A percentile compares a stretch with the other conserved stretches of the same genome.
Conservation (phyloP, 2,113 vertebrate species). For the Callaeas wilsoni region DNA sequence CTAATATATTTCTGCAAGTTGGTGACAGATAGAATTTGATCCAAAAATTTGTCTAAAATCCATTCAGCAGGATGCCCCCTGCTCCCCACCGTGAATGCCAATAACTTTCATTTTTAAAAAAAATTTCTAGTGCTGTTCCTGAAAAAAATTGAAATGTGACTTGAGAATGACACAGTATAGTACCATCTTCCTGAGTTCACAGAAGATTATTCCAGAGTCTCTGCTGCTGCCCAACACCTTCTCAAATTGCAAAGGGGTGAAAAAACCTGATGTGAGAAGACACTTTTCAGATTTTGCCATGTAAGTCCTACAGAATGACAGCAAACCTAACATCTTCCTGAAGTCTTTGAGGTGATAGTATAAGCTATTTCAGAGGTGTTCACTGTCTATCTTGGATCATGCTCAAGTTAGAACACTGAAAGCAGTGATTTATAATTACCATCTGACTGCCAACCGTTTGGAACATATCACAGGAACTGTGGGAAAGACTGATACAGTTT, state of each 20-base stretch:
- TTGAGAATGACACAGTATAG: background rate
- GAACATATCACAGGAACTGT: background rate
- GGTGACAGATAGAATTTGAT: background rate
- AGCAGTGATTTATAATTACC: constrained; percentile 21
- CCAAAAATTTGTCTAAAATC: background rate
- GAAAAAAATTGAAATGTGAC: background rate
- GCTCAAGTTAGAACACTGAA: constrained; percentile 3
- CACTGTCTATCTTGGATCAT: background rate
- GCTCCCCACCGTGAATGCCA: background rate
- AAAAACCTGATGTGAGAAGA: background rate
- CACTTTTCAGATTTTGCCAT: background rate
- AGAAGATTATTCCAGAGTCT: background rate
- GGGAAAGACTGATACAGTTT: background rate
- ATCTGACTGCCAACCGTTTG: background rate
- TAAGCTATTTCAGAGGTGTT: constrained; percentile 19
- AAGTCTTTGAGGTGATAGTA: background rate
- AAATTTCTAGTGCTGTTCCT: background rate
- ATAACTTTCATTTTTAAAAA: background rate
- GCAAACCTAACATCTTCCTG: background rate
- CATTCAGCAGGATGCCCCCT: background rate
- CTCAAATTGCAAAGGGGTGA: background rate
- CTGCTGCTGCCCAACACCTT: background rate
- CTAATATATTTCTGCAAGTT: background rate
- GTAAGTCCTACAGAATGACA: background rate
- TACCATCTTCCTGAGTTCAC: background rate